Conservation (phyloP, 2,797 vertebrate genomes). For the Chrosomus eos region DNA sequence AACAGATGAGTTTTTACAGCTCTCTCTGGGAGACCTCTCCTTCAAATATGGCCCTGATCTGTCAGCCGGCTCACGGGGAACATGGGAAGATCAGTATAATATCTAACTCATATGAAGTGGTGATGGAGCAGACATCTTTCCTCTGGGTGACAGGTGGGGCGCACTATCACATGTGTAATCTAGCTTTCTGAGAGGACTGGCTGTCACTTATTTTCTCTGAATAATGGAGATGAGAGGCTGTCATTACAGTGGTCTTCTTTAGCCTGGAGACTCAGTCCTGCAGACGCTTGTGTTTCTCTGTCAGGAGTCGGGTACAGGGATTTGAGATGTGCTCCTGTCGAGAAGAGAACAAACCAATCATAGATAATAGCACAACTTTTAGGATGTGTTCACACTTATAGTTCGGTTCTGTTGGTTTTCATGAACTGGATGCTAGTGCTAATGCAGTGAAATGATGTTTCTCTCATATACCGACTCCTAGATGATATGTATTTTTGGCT, state of each 20-base stretch:
- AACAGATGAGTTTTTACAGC: neutral
- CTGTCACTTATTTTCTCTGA: constrained; percentile 30
- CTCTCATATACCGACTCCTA: neutral
- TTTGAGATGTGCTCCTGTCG: neutral
- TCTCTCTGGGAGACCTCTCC: constrained; percentile 27
- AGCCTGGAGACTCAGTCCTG: neutral
- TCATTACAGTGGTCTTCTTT: constrained; percentile 20
- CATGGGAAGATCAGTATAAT: constrained; percentile 35
- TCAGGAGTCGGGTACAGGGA: neutral
- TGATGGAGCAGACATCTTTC: neutral
- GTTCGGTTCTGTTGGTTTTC: neutral
- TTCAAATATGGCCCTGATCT: constrained; percentile 47
- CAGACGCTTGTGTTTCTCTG: neutral
- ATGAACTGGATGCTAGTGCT: neutral
- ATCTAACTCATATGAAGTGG: constrained; percentile 43
- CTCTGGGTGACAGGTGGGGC: neutral
- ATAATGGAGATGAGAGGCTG: constrained; percentile 20
- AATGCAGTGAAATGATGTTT: neutral
- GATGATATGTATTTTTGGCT: neutral
- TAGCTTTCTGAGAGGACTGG: constrained; percentile 12
- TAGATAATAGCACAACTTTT: neutral
- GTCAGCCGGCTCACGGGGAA: constrained; percentile 20
- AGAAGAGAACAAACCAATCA: neutral
- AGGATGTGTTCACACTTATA: neutral
- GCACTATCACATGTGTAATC: constrained; percentile 33